Percentiles rank a stretch among this genome's conserved stretches.
These are phyloP conservation scores for Antigone vipio DNA, from an alignment of 2,113 vertebrate species.

Conservation along the genomic window DNA sequence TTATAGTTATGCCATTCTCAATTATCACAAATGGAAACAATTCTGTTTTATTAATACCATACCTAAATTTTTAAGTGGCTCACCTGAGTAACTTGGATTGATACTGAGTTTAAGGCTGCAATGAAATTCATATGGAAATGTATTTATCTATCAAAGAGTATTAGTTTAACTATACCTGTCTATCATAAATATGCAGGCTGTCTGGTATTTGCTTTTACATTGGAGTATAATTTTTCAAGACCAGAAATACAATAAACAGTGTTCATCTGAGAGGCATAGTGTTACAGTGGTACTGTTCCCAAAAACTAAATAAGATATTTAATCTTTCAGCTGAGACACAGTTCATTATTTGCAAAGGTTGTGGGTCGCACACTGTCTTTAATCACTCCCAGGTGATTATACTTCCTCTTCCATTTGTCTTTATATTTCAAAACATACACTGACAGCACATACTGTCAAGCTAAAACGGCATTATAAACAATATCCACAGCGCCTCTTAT, in stretches of 20 bases:
- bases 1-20: background rate
- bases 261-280: background rate
- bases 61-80: background rate
- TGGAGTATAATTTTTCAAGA: slow-evolving; percentile 14
- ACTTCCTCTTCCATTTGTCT: background rate
- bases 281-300: background rate
- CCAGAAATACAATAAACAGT: slow-evolving; percentile 29
- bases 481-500: background rate
- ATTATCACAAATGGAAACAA: background rate
- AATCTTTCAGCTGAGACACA: background rate
- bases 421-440: background rate
- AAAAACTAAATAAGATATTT: slow-evolving; percentile 4
- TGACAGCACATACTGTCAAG: background rate
- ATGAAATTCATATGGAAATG: background rate
- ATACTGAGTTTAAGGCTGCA: background rate
- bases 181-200: background rate
- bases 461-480: background rate
- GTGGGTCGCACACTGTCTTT: background rate
- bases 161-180: background rate
- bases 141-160: background rate
- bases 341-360: slow-evolving; percentile 16
- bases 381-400: background rate
- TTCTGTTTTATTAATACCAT: background rate
- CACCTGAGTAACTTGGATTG: background rate
- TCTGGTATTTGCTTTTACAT: slow-evolving; percentile 38